Evolutionary conservation across 2,888 invertebrate species (phyloP).

Genomic region (Tetranychus piercei): DNA sequence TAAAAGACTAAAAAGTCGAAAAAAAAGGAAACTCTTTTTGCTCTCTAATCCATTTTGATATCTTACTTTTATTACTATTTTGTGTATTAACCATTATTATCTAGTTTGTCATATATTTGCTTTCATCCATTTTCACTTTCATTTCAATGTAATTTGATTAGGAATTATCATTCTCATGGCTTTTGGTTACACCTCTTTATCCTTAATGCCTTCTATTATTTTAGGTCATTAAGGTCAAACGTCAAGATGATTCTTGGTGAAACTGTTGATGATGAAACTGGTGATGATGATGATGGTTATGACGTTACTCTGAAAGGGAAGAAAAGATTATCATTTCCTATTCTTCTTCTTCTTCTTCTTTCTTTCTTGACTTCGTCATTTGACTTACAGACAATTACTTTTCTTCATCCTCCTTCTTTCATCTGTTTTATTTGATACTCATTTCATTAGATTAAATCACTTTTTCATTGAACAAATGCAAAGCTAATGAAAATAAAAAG

Average conservation of each 20-base stretch:
- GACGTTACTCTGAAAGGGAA: background rate
- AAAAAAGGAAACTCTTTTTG: no score
- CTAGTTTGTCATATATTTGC: background rate
- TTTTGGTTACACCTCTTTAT: background rate
- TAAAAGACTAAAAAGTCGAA: no score
- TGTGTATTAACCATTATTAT: background rate
- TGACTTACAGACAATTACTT: background rate
- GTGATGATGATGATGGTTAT: background rate
- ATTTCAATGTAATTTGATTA: background rate
- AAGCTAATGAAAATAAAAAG: background rate
- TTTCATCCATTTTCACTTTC: background rate
- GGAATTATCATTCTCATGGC: background rate
- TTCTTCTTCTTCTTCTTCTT: background rate
- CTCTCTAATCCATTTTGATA: background rate
- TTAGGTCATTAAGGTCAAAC: conserved; percentile 1
- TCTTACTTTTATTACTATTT: background rate
- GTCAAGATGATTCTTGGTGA: background rate
- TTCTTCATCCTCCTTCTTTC: background rate
- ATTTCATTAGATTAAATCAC: background rate
- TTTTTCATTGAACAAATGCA: background rate
- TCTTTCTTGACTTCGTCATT: background rate
- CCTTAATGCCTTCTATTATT: background rate
- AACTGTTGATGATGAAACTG: background rate
- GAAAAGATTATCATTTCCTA: background rate
- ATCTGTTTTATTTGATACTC: background rate